Conservation (phyloP, 2,888 invertebrate genomes). For the Thysanoteuthis rhombus region DNA sequence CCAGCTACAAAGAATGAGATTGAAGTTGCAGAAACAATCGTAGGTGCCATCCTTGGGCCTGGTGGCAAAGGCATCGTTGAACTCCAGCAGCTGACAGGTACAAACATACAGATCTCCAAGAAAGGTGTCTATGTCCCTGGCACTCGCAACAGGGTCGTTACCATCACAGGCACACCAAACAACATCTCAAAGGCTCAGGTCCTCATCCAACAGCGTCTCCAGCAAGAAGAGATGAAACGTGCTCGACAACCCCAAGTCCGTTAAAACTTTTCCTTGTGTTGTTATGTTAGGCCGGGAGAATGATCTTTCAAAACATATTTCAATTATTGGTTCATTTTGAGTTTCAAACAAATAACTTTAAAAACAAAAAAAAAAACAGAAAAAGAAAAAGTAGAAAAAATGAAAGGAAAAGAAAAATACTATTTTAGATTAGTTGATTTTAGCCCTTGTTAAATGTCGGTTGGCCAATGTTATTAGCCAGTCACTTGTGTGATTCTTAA, state of each 20-base stretch:
- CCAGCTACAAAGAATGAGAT: constrained; percentile 73
- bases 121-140: constrained; percentile 97
- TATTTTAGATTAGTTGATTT: not conserved
- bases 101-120: constrained; percentile 98
- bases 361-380: not conserved
- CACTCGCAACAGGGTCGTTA: constrained; percentile 95
- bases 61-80: constrained; percentile 95
- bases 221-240: constrained; percentile 93
- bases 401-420: not conserved
- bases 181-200: constrained; percentile 92
- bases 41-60: constrained; percentile 96
- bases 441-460: not conserved
- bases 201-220: constrained; percentile 95
- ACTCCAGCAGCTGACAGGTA: constrained; percentile 95
- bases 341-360: not conserved
- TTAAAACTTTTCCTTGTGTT: constrained; percentile 38
- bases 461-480: not conserved
- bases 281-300: not conserved
- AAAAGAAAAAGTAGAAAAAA: not conserved
- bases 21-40: constrained; percentile 92
- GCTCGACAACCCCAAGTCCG: constrained; percentile 77
- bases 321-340: not conserved
- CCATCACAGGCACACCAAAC: constrained; percentile 88
- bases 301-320: not conserved
- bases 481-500: not conserved